Evolutionary conservation across 2,888 invertebrate species (phyloP).

Genomic region (Tillus elongatus): DNA sequence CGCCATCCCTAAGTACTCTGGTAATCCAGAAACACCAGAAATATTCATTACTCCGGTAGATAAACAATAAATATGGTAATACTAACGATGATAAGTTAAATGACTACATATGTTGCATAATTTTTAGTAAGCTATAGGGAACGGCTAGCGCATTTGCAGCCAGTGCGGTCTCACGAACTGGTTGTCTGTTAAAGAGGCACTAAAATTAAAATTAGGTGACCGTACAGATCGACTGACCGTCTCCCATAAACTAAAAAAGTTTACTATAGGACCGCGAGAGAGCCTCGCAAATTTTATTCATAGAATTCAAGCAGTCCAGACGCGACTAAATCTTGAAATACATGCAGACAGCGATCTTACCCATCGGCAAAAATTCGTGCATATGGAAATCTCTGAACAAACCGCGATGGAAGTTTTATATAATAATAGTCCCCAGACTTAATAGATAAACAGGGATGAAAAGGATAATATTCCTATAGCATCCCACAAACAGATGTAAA

Average conservation of each 20-base stretch:
- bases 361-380: neutral
- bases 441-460: no score
- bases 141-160: neutral
- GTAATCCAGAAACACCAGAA: no score
- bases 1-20: no score
- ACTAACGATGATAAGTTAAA: conserved; percentile 1
- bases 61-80: conserved; percentile 3
- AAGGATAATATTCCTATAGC: no score
- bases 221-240: neutral
- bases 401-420: conserved; percentile 1
- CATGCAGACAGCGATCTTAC: neutral
- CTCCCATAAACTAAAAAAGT: neutral
- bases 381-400: neutral
- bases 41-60: no score
- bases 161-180: neutral
- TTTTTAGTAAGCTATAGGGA: neutral
- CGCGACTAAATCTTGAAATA: neutral
- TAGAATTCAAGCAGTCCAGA: neutral
- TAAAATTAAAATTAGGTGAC: neutral
- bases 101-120: neutral
- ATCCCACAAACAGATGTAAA: no score
- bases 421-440: neutral
- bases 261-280: neutral
- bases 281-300: neutral
- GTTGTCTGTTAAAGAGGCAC: neutral